Evolutionary conservation across 64 coral and sea anemone species (phyloP), one percentile per base, ranked within the genome.

Genomic region (Montipora cactus): DNA sequence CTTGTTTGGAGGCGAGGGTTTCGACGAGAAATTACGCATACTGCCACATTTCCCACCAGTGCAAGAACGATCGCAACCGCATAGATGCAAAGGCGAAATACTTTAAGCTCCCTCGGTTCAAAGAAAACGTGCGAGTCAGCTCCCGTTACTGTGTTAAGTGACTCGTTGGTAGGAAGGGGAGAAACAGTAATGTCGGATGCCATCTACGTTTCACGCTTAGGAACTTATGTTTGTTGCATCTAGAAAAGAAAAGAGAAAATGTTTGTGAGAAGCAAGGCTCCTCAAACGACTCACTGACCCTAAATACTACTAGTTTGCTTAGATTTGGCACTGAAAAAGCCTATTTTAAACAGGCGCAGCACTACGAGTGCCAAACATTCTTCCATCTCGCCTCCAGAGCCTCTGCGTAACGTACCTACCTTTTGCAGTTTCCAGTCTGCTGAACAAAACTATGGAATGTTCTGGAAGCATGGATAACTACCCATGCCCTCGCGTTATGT

Each of bases 1-100:
- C 94, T 95, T 2, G 96, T 94, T 81, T 93, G 79, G 85, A 97
- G 94, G 64, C 89, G 89, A 19, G 85, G 87, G 22, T 87, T 92
- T 22, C 74, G 82, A 57, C 91, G 91, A 11, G 96, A 80, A 11
- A 97, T 92, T 12, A 89, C 19, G 47, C 93, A 88, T 10, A 97
- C 96, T 7, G 93, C 87, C 12, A 92, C 44, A 22, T 97, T 97
- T 0, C 96, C 96, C 2, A 86, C 71, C 12, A 97, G 37, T 1
- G 96, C 76, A 2, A 97, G 76, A 4, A 97, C 4, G 49, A 94
- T 85, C n/a, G 91, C 91, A 25, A 97, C 74, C 1, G 69, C 92
- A 66, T 90, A 90, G 4, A 97, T 55, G 21, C 94, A 15, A 49
- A 87, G 79, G 11, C 95, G 81, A 47, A 94, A 81, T 23, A 94